phyloP scores from a whole-genome alignment of 2,888 invertebrate species.

The Syrista parreyssii region DNA sequence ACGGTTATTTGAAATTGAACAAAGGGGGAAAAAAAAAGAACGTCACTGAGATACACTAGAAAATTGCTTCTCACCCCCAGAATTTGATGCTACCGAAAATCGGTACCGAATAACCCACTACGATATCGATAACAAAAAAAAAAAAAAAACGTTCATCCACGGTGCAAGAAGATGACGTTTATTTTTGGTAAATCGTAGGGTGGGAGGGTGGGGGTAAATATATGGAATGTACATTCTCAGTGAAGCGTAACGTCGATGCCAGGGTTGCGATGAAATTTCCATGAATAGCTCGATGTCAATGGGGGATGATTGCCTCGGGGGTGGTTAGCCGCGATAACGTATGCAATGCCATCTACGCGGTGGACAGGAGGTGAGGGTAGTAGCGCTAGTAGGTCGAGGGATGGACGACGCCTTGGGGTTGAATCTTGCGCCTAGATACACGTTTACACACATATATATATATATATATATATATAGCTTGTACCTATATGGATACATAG shows the following conservation, averaged over 20 bases:
- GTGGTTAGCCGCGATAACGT: conserved; percentile 1
- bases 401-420: background rate
- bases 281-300: background rate
- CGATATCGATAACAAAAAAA: background rate
- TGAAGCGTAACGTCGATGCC: background rate
- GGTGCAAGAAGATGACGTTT: background rate
- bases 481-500: background rate
- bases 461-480: background rate
- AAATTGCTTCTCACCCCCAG: background rate
- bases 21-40: background rate
- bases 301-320: background rate
- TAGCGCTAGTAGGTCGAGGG: background rate
- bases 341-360: background rate
- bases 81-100: background rate
- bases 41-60: background rate
- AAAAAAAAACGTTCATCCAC: background rate
- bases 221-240: background rate
- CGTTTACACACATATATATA: background rate
- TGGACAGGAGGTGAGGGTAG: background rate
- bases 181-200: background rate
- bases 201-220: background rate
- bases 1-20: background rate
- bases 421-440: background rate
- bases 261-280: conserved; percentile 1
- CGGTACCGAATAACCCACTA: background rate